Percentiles rank a stretch among this genome's conserved stretches.
Evolutionary conservation across 1,140 invertebrate species (phyloP).

Genomic region (Drosophila sulfurigaster): DNA sequence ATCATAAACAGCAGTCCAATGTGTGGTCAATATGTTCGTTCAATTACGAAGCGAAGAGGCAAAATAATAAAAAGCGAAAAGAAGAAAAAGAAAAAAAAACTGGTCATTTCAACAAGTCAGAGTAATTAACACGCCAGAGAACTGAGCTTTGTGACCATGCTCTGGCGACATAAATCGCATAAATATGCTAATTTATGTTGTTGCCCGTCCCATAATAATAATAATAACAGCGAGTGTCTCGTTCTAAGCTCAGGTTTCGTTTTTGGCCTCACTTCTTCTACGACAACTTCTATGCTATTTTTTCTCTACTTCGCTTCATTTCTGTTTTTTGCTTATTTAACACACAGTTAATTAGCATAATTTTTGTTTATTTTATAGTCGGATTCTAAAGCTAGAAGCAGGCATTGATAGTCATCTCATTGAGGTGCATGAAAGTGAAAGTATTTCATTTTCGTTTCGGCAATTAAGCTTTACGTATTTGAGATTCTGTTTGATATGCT

Average conservation of each 20-base stretch:
- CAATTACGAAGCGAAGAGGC: slow-evolving; percentile 7
- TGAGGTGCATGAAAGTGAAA: slow-evolving; percentile 44
- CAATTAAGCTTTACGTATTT: not conserved
- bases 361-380: slow-evolving; percentile 8
- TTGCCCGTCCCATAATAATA: slow-evolving; percentile 31
- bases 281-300: not conserved
- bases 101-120: slow-evolving; percentile 43
- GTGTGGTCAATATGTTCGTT: slow-evolving; percentile 17
- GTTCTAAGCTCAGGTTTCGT: slow-evolving; percentile 53
- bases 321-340: slow-evolving; percentile 33
- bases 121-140: slow-evolving; percentile 56
- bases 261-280: slow-evolving; percentile 9
- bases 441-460: slow-evolving; percentile 10
- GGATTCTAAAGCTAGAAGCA: slow-evolving; percentile 9
- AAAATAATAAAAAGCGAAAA: not conserved
- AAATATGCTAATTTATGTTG: slow-evolving; percentile 66
- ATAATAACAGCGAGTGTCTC: not conserved
- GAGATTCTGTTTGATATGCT: not conserved
- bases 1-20: slow-evolving; percentile 12
- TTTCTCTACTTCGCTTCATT: slow-evolving; percentile 11
- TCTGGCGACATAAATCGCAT: slow-evolving; percentile 60
- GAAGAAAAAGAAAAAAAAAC: slow-evolving; percentile 28
- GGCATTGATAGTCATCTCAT: slow-evolving; percentile 5
- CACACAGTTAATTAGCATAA: slow-evolving; percentile 48
- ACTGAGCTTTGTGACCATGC: slow-evolving; percentile 49